Base-by-base conservation (phyloP, 2,797 vertebrate genomes). In the Pseudomugil gertrudae region DNA sequence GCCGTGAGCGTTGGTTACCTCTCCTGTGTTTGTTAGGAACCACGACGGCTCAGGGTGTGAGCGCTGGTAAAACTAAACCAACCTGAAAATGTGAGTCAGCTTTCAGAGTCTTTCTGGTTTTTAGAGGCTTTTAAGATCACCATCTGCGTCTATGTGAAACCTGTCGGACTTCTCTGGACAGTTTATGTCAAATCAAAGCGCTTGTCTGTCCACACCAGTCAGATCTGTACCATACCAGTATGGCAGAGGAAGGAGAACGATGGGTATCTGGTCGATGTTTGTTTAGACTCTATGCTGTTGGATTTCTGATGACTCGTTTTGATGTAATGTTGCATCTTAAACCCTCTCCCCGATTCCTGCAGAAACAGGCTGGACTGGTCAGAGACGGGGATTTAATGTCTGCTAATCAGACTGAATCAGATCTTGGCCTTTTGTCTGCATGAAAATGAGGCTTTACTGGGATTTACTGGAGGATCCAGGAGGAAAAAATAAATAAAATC, bases 1-100 rank as follows among this genome's bases (percentile, higher is more conserved):
- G 17, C 36, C 66, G 62, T 38, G 26, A 69, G 60, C 62, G 64
- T 47, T 90, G 19, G 82, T 90, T 87, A 89, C 80, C 56, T 13
- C 13, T 3, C 21, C 59, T 56, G 45, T 93, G 92, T 93, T 93
- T 91, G 45, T 59, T 93, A 88, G 92, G 91, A 93, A 93, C 92
- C 80, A 57, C 58, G 24, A 47, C 9, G 60, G 30, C 53, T 69
- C 0, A 64, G 84, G 84, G 85, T 59, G 83, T 85, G 76, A 53
- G 63, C 81, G 2, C 27, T 75, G 40, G 63, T 21, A 66, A 72
- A 77, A 69, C 59, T 63, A 63, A 74, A 72, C 13, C 2, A 80
- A 83, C 33, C 40, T 0, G 1, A 62, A 17, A 48, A 66, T 45
- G 80, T 69, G 24, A 23, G 30, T 76, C 69, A 74, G 64, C 56